Conservation (phyloP, 2,888 invertebrate genomes). For the Pyrrhia umbra region DNA sequence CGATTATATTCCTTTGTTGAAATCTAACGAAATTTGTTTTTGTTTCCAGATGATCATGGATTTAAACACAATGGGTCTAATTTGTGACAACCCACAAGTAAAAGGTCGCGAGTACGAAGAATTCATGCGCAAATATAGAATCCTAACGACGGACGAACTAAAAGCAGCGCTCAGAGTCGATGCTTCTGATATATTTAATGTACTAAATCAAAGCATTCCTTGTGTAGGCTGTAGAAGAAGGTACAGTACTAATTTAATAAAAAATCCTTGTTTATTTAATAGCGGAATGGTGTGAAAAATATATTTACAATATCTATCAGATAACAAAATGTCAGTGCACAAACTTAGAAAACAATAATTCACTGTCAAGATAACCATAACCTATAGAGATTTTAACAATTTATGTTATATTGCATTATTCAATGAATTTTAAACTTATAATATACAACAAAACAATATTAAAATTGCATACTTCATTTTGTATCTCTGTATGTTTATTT, state of each 20-base stretch:
- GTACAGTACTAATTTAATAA: slow-evolving; percentile 82
- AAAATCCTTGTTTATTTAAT: background rate
- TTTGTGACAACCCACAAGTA: slow-evolving; percentile 95
- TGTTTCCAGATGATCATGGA: slow-evolving; percentile 97
- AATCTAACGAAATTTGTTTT: slow-evolving; percentile 66
- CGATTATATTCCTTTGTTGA: slow-evolving; percentile 80
- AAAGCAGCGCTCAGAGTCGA: slow-evolving; percentile 95
- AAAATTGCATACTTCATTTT: background rate
- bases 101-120: slow-evolving; percentile 96
- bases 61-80: slow-evolving; percentile 95
- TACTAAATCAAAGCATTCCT: slow-evolving; percentile 97
- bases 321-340: background rate
- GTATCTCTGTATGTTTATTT: too few species aligned
- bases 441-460: background rate
- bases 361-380: background rate
- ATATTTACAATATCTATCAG: background rate
- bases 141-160: slow-evolving; percentile 94
- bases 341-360: background rate
- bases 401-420: too few species aligned
- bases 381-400: background rate
- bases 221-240: slow-evolving; percentile 98
- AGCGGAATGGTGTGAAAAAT: background rate
- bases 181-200: slow-evolving; percentile 94
- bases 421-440: background rate
- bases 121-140: slow-evolving; percentile 95